Conservation (phyloP, 2,113 vertebrate genomes). For the Zosterops hypoxanthus region DNA sequence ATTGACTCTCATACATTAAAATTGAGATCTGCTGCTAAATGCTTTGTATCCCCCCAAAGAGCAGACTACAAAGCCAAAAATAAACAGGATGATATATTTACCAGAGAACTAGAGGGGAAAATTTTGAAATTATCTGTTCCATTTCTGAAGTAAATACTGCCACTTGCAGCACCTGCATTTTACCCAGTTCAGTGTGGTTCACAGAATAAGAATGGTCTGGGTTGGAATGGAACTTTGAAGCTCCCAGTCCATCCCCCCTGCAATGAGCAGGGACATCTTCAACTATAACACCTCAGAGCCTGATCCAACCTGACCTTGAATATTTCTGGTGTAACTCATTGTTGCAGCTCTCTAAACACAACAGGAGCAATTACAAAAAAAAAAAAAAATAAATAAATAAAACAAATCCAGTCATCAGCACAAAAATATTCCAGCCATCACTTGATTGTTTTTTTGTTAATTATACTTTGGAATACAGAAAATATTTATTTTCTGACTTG, state of each 20-base stretch:
- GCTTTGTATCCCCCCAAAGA: background rate
- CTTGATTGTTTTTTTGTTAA: background rate
- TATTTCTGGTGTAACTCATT: background rate
- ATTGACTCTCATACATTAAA: conserved; percentile 8
- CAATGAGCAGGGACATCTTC: background rate
- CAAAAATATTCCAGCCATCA: background rate
- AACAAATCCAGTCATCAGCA: background rate
- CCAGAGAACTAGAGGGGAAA: background rate
- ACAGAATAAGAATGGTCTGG: background rate
- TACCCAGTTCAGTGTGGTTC: background rate
- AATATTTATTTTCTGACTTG: background rate
- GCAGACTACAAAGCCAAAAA: conserved; percentile 3
- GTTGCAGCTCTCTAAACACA: background rate
- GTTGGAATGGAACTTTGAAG: background rate
- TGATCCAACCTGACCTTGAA: background rate
- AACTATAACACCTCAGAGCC: background rate
- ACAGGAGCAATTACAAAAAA: background rate
- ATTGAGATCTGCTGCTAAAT: conserved; percentile 13
- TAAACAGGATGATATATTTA: conserved; percentile 31
- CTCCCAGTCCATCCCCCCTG: background rate
- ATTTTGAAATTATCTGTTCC: background rate
- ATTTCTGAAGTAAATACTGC: background rate
- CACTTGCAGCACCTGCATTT: background rate
- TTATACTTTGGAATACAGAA: background rate
- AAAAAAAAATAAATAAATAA: background rate